Base-by-base conservation (phyloP, 1,140 invertebrate genomes). In the Cataglyphis hispanica region DNA sequence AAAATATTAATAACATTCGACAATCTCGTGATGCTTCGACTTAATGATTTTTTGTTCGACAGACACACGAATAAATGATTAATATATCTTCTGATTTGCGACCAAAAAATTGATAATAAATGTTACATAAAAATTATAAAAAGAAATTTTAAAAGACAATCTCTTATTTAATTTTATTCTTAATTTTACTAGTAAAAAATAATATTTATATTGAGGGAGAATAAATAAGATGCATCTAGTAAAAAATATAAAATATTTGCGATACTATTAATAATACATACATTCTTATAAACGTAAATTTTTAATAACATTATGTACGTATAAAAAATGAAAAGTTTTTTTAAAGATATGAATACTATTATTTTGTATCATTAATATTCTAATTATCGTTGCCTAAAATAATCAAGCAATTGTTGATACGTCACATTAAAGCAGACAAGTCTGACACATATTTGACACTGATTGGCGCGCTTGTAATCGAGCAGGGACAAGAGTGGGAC, bases 1-100 rank as follows among this genome's bases (percentile, higher is more conserved):
- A 87, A 92, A 87, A 88, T 74, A 56, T 66, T 87, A 86, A 92
- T 91, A 91, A 91, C 13, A 46, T 81, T 86, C 58, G 83, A 70
- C 75, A 85, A 91, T 84, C 87, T 90, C 86, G 74, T 80, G 76
- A 63, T 4, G 22, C 25, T 3, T 1, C 1, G 53, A 16, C 40
- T 37, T 66, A 2, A 72, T 25, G n/a, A 61, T 83, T 72, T 69
- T 74, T 2, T 19, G 34, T 61, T 70, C 31, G 37, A 72, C 22
- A 16, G 22, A 7, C 10, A 6, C 8, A 40, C 2, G 11, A 25
- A 1, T 19, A 2, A 22, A 50, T 50, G 69, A 69, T 80, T 69
- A 80, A 43, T 25, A 50, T 3, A 16, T 50, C 19, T 69, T 19
- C 8, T 2, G 34, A 67, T 56, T 27, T 3, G 43, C 11, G 5